Percentiles rank a stretch among this genome's conserved stretches.
phyloP scores from a whole-genome alignment of 2,888 invertebrate species.

The Petrophora chlorosata region DNA sequence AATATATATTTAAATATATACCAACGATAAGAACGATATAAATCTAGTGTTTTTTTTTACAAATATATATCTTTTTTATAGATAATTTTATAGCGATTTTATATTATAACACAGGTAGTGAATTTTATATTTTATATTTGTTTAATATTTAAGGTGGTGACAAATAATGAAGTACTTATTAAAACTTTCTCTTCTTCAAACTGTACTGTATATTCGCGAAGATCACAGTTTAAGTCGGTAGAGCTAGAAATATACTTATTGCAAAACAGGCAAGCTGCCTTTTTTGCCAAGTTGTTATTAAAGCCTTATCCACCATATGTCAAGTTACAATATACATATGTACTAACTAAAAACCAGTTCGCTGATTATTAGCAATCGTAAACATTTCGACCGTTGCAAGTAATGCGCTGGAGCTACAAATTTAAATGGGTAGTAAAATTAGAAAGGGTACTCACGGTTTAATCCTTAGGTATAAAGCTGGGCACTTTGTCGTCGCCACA shows the following conservation, averaged over 20 bases:
- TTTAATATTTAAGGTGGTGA: too few relatives aligned
- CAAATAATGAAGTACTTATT: not conserved
- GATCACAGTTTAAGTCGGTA: not conserved
- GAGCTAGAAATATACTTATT: not conserved
- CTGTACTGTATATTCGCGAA: not conserved
- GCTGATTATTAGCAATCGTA: slow-evolving; percentile 5
- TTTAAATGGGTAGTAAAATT: not conserved
- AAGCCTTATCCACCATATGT: not conserved
- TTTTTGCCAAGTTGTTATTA: not conserved
- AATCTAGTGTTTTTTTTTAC: too few relatives aligned
- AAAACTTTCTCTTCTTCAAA: not conserved
- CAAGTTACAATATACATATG: not conserved
- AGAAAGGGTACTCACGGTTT: slow-evolving; percentile 6
- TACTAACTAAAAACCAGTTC: slow-evolving; percentile 4
- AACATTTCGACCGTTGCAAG: slow-evolving; percentile 4
- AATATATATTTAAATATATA: too few relatives aligned
- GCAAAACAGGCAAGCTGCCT: not conserved
- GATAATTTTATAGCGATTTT: too few relatives aligned
- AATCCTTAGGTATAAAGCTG: not conserved
- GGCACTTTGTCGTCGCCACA: slow-evolving; percentile 11
- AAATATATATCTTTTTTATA: too few relatives aligned
- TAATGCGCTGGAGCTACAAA: not conserved
- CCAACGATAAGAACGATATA: too few relatives aligned
- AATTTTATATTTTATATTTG: too few relatives aligned
- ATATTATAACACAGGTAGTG: too few relatives aligned